Conservation (phyloP, 1,140 invertebrate species). For the Asobara japonica region DNA sequence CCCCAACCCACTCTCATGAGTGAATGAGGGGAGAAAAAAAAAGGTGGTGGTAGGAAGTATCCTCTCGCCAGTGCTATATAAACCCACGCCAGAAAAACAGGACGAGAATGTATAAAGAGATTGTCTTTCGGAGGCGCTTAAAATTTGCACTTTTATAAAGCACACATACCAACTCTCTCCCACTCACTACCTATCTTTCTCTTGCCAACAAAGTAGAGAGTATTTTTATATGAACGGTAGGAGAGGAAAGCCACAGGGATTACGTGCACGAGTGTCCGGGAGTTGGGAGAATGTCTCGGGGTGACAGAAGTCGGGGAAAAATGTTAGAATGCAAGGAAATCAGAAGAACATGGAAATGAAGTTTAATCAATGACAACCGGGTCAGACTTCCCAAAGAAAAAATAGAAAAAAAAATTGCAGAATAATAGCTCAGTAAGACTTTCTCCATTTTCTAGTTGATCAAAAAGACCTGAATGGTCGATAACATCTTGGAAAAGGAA, state of each 20-base stretch:
- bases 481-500: no score
- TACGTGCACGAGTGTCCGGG: not conserved
- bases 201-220: not conserved
- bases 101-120: constrained; percentile 38
- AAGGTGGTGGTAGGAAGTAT: not conserved
- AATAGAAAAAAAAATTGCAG: no score
- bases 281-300: not conserved
- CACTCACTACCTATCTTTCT: not conserved
- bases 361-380: no score
- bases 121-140: constrained; percentile 42
- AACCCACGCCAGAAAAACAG: constrained; percentile 29
- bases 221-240: not conserved
- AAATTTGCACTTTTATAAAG: constrained; percentile 50
- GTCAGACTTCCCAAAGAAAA: no score
- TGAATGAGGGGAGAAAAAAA: not conserved
- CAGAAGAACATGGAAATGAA: not conserved
- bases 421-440: no score
- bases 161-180: not conserved
- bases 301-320: not conserved
- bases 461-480: no score
- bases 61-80: constrained; percentile 21
- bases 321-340: not conserved
- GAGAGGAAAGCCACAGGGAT: not conserved
- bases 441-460: no score
- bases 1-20: not conserved